Evolutionary conservation across 2,113 vertebrate genomes (phyloP).

Genomic region (Pholis gunnellus): DNA sequence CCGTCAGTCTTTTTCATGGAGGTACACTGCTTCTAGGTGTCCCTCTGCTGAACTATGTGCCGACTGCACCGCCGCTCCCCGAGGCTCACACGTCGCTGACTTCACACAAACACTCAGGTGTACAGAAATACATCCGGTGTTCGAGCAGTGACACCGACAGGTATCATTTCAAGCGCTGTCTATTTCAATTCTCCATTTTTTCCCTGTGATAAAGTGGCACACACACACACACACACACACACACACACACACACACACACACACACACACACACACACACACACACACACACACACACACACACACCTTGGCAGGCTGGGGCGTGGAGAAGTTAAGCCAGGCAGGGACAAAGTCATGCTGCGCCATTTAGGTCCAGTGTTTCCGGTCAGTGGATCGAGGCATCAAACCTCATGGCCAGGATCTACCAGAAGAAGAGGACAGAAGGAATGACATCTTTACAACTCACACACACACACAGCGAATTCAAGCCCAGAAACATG

Average conservation of each 20-base stretch:
- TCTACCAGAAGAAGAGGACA: constrained; percentile 75
- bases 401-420: constrained; percentile 99
- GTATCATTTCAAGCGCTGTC: background rate
- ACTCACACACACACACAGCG: background rate
- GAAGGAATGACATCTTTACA: background rate
- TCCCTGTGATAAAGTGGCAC: background rate
- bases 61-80: constrained; percentile 15
- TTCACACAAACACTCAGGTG: background rate
- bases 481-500: background rate
- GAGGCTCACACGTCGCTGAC: constrained; percentile 1
- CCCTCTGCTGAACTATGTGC: constrained; percentile 19
- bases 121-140: constrained; percentile 2
- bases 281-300: background rate
- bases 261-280: no score
- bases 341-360: constrained; percentile 99
- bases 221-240: background rate
- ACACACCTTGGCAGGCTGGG: constrained; percentile 96
- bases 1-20: background rate
- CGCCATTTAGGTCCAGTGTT: constrained; percentile 99
- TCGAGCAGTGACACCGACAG: background rate
- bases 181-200: background rate
- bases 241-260: no score
- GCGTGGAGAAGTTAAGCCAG: constrained; percentile 99
- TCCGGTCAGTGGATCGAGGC: constrained; percentile 99
- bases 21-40: background rate